Evolutionary conservation across 92 coral and sea anemone species (phyloP).

Genomic region (Paragorgia papillata): DNA sequence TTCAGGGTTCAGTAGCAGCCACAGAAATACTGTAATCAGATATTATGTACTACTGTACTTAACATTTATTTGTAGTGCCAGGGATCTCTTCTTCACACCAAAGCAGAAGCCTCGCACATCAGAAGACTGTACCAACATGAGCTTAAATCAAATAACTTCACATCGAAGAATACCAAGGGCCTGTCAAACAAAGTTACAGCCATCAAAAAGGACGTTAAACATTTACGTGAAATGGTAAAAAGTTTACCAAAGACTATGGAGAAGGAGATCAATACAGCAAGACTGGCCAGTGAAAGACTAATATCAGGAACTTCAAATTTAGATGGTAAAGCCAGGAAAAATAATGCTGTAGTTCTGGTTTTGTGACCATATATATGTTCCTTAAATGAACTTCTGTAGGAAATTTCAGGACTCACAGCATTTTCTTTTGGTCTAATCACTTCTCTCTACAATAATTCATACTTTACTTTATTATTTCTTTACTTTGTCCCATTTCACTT

Average conservation of each 20-base stretch:
- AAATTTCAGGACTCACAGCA: too few relatives aligned
- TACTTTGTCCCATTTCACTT: too few relatives aligned
- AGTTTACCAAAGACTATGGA: conserved; percentile 70
- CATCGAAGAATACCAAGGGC: conserved; percentile 9
- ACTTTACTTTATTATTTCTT: too few relatives aligned
- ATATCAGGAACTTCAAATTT: conserved; percentile 31
- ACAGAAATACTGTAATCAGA: neutral
- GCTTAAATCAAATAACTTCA: conserved; percentile 22
- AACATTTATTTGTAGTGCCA: conserved; percentile 64
- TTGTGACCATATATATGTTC: too few relatives aligned
- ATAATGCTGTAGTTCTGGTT: too few relatives aligned
- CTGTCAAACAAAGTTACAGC: conserved; percentile 15
- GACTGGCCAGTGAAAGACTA: conserved; percentile 38
- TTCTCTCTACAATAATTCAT: too few relatives aligned
- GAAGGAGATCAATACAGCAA: conserved; percentile 74
- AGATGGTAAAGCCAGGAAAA: conserved; percentile 6
- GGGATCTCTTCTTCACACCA: conserved; percentile 78
- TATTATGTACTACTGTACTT: neutral
- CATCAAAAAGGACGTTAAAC: conserved; percentile 59
- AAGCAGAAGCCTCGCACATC: conserved; percentile 84
- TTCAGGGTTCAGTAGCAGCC: too few relatives aligned
- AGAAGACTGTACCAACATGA: conserved; percentile 75
- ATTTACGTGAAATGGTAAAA: conserved; percentile 61
- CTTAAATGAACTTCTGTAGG: too few relatives aligned
- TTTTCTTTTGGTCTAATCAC: too few relatives aligned